phyloP scores from a whole-genome alignment of 1,140 invertebrate genomes.

The Cherax quadricarinatus region DNA sequence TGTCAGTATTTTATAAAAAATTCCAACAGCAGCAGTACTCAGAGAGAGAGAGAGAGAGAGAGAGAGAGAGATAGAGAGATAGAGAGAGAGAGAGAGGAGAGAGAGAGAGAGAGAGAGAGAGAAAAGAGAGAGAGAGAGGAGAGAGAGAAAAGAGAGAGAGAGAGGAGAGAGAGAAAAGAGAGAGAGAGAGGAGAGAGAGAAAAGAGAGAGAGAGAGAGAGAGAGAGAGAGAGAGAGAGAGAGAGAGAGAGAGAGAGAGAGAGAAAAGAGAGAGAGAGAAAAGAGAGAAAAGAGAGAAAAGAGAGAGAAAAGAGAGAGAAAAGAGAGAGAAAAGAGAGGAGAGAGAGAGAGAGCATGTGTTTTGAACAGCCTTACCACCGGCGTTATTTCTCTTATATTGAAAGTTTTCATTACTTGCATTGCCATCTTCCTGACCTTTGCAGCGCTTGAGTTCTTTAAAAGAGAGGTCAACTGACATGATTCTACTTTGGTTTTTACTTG shows the following conservation, averaged over 20 bases:
- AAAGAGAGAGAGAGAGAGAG: constrained; percentile 7
- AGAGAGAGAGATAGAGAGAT: neutral
- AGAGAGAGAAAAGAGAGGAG: constrained; percentile 21
- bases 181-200: neutral
- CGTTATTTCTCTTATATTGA: too few relatives aligned
- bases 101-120: too few relatives aligned
- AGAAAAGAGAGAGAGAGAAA: neutral
- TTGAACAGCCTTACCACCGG: too few relatives aligned
- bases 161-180: neutral
- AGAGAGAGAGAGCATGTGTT: constrained; percentile 8
- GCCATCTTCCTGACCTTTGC: too few relatives aligned
- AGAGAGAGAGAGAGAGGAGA: neutral
- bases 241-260: constrained; percentile 8
- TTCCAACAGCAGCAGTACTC: too few relatives aligned
- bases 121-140: neutral
- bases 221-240: neutral
- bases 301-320: neutral
- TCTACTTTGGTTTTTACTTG: too few relatives aligned
- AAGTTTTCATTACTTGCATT: too few relatives aligned
- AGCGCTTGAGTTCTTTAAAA: too few relatives aligned
- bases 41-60: neutral
- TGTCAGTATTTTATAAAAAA: too few relatives aligned
- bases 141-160: neutral
- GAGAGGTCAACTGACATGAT: too few relatives aligned
- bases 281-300: neutral